Base-by-base conservation (phyloP, 2,888 invertebrate species). In the Andrena haemorrhoa region DNA sequence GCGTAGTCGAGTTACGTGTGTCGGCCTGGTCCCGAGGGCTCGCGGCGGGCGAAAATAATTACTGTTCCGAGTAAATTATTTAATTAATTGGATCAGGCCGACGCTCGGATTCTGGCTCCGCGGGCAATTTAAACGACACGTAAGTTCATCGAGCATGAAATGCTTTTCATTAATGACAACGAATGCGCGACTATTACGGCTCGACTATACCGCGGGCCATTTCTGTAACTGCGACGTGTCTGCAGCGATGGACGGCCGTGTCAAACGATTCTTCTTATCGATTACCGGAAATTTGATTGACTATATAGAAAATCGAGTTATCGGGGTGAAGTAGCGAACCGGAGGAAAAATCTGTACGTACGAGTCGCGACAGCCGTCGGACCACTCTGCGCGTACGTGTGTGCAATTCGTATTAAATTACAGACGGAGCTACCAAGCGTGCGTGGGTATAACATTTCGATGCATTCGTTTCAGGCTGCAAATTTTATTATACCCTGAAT, bases 401-500 rank as follows among this genome's bases (percentile, higher is more conserved):
- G 41, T 51, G 73, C 72, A 64, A 83, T 31, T 61, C 69, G 65
- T 65, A 35, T 87, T 72, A 31, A 85, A 80, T 85, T 86, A 64
- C 85, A 76, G 75, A 74, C 61, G 23, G 61, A 65, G 70, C 69
- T 64, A 61, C 41, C 69, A n/a, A 35, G 65, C 68, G 64, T 82
- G 74, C 71, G 64, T 71, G 41, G 56, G 76, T 79, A 73, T 78
- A 76, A 85, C 61, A 74, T 85, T 78, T 82, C 87, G 74, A 65
- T 65, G 31, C 20, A 26, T 53, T 71, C 60, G 33, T 58, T 49
- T 26, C 26, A 10, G 29, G 29, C n/a, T n/a, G 33, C 16, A 29
- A 63, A 75, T 31, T 23, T 47, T 26, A 33, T 10, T 56, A 31
- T 16, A 16, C 12, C 10, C 2, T 23, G 29, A 47, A 56, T 73